A percentile compares a stretch with the other conserved stretches of the same genome.
These are phyloP conservation scores for Syngnathoides biaculeatus DNA, from an alignment of 2,113 vertebrate species.

Conservation along the genomic window DNA sequence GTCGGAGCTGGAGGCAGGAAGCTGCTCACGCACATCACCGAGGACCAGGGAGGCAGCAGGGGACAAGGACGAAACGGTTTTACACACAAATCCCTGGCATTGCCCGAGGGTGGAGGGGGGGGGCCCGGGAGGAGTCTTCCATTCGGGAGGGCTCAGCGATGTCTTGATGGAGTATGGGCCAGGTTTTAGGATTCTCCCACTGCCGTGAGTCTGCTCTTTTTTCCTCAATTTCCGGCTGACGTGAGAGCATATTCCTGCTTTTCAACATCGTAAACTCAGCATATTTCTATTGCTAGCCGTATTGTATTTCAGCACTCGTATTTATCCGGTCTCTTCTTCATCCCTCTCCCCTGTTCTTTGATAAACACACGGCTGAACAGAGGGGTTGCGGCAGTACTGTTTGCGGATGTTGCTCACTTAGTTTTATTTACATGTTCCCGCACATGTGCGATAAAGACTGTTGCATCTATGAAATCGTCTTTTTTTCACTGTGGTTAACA, in stretches of 20 bases:
- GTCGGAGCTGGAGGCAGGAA: conserved; percentile 39
- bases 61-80: conserved; percentile 25
- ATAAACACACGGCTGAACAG: conserved; percentile 47
- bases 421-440: conserved; percentile 4
- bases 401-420: conserved; percentile 3
- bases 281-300: conserved; percentile 41
- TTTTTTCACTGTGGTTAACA: background rate
- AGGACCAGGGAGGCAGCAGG: conserved; percentile 26
- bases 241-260: conserved; percentile 11
- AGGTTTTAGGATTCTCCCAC: conserved; percentile 82
- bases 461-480: background rate
- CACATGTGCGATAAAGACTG: background rate
- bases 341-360: conserved; percentile 19
- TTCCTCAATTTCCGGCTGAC: conserved; percentile 15
- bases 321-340: conserved; percentile 10
- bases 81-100: conserved; percentile 40
- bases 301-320: conserved; percentile 33
- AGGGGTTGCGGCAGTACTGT: conserved; percentile 16
- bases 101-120: conserved; percentile 9
- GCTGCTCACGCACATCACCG: conserved; percentile 37
- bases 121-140: conserved; percentile 52
- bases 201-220: conserved; percentile 74
- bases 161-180: conserved; percentile 82
- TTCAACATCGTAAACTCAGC: conserved; percentile 28
- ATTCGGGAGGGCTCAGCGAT: conserved; percentile 70